These are phyloP conservation scores for Eristalis arbustorum DNA, from an alignment of 2,888 invertebrate species.

Conservation along the genomic window DNA sequence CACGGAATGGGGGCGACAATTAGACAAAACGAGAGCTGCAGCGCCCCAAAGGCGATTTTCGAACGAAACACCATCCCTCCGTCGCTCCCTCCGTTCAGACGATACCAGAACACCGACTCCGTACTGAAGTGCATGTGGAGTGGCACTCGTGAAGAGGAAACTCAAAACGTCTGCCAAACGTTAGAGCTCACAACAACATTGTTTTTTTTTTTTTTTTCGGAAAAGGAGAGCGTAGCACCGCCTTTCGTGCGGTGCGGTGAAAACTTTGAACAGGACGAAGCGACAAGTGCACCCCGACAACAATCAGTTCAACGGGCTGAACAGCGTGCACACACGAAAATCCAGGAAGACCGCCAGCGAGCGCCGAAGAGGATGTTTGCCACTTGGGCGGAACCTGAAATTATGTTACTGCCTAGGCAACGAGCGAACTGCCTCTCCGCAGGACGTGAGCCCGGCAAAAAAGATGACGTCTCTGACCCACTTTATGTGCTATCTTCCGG, in stretches of 20 bases:
- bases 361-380: not conserved
- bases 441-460: conserved; percentile 40
- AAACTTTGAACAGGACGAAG: conserved; percentile 57
- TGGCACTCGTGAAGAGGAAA: conserved; percentile 31
- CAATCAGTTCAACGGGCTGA: conserved; percentile 24
- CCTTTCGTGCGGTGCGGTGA: conserved; percentile 9
- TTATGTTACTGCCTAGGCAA: not conserved
- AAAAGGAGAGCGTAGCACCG: not conserved
- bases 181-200: too few relatives aligned
- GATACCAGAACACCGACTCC: not conserved
- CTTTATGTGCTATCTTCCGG: conserved; percentile 43
- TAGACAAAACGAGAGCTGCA: conserved; percentile 26
- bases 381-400: conserved; percentile 8
- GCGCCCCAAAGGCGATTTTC: conserved; percentile 5
- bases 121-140: not conserved
- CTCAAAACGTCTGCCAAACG: conserved; percentile 2
- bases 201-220: too few relatives aligned
- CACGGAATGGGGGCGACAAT: conserved; percentile 1
- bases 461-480: conserved; percentile 62
- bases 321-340: not conserved
- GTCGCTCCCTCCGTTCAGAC: not conserved
- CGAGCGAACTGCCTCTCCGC: not conserved
- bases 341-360: not conserved
- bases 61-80: not conserved
- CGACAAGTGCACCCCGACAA: conserved; percentile 57